phyloP scores from a whole-genome alignment of 2,888 invertebrate genomes.

The Pseudococcus viburni region DNA sequence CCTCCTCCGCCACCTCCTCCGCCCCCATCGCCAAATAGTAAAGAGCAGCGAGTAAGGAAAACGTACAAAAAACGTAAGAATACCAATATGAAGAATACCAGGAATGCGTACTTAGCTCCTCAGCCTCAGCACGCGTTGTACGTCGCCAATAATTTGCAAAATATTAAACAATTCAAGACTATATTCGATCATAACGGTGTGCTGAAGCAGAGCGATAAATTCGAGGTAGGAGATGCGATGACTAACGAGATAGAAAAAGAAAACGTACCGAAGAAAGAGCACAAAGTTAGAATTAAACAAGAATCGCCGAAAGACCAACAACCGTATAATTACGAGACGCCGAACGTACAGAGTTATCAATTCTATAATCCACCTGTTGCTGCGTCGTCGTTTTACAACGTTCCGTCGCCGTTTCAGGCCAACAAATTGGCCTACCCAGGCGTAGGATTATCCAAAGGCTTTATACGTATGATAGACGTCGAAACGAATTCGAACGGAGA shows the following conservation, averaged over 20 bases:
- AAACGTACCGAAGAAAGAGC: constrained; percentile 18
- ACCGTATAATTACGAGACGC: constrained; percentile 48
- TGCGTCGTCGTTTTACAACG: background rate
- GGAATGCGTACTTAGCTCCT: constrained; percentile 40
- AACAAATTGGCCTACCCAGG: constrained; percentile 18
- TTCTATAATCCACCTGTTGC: background rate
- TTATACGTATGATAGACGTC: constrained; percentile 59
- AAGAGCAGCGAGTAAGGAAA: background rate
- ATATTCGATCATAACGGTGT: constrained; percentile 58
- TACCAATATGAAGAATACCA: constrained; percentile 28
- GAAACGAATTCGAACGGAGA: constrained; percentile 47
- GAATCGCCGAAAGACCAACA: constrained; percentile 61
- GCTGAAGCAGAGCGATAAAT: constrained; percentile 61
- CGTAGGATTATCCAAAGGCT: constrained; percentile 48
- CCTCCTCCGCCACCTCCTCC: background rate
- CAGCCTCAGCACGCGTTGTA: constrained; percentile 46
- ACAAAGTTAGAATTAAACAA: constrained; percentile 46
- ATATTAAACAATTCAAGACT: constrained; percentile 1
- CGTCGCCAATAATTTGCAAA: constrained; percentile 51
- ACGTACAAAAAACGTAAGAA: constrained; percentile 53
- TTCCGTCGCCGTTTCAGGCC: background rate
- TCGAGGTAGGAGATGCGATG: constrained; percentile 59
- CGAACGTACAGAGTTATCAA: constrained; percentile 7
- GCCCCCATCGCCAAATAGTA: background rate
- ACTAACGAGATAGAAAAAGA: constrained; percentile 53